Percentiles rank a stretch among this genome's conserved stretches.
Conservation (phyloP, 1,140 invertebrate species). For the Neodiprion fabricii region DNA sequence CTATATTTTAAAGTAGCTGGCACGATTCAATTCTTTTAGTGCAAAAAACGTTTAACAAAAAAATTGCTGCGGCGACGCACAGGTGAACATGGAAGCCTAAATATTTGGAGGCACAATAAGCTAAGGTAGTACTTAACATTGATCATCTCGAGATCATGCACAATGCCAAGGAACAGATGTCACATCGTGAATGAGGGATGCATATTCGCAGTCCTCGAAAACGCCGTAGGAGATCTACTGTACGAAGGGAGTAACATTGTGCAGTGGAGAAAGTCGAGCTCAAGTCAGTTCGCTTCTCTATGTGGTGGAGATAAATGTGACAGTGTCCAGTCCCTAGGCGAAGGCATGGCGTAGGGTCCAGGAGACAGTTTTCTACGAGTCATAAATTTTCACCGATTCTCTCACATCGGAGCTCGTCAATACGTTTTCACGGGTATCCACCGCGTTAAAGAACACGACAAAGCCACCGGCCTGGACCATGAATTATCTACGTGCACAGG, state of each 20-base stretch:
- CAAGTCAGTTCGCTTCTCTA: neutral
- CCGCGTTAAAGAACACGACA: conserved; percentile 1
- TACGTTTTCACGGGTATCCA: conserved; percentile 31
- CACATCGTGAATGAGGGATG: conserved; percentile 10
- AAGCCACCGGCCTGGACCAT: neutral
- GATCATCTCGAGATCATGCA: neutral
- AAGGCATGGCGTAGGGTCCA: neutral
- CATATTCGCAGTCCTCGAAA: neutral
- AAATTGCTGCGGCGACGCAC: too few species aligned
- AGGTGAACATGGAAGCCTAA: neutral
- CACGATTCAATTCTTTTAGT: neutral
- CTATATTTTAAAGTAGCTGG: neutral
- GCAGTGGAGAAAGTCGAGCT: conserved; percentile 3
- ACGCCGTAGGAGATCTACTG: neutral
- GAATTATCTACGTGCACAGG: neutral
- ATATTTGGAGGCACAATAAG: too few species aligned
- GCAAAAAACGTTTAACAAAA: neutral
- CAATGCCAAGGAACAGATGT: neutral
- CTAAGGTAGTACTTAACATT: neutral
- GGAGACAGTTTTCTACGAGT: neutral
- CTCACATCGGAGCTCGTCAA: conserved; percentile 10
- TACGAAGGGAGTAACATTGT: conserved; percentile 3
- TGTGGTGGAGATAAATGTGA: neutral
- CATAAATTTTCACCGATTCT: neutral
- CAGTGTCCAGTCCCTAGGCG: neutral